These are phyloP conservation scores for Alosa alosa DNA, from an alignment of 2,113 vertebrate species.

Conservation along the genomic window DNA sequence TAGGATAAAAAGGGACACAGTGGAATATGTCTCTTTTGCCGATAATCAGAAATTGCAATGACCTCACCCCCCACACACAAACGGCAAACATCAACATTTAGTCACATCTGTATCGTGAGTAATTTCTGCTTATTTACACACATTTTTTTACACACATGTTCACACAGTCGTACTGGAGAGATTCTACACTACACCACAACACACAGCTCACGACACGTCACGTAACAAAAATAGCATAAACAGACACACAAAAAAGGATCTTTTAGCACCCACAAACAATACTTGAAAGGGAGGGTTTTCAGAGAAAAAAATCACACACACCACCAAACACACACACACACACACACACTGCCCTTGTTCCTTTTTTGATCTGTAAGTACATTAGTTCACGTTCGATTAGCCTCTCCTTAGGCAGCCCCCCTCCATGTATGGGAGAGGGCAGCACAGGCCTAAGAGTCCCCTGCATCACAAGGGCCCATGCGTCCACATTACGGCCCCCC, in stretches of 20 bases:
- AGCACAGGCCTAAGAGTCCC: slow-evolving; percentile 59
- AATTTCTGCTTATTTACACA: not conserved
- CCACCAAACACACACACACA: not conserved
- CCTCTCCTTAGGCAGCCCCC: slow-evolving; percentile 65
- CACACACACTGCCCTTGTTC: slow-evolving; percentile 10
- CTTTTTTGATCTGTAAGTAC: slow-evolving; percentile 57
- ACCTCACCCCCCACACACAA: not conserved
- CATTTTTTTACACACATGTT: too few relatives aligned
- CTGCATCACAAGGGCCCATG: slow-evolving; percentile 83
- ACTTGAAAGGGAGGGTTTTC: not conserved
- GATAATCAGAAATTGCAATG: not conserved
- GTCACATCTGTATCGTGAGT: not conserved
- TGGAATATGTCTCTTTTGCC: not conserved
- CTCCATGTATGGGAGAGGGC: slow-evolving; percentile 58
- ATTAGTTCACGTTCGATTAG: slow-evolving; percentile 71
- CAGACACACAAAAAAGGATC: not conserved
- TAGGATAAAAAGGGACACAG: not conserved
- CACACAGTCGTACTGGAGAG: not conserved
- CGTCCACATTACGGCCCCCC: slow-evolving; percentile 85
- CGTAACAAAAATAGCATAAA: too few relatives aligned
- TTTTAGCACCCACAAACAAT: not conserved
- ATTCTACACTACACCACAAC: not conserved
- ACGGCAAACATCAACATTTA: not conserved
- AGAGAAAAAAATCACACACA: not conserved
- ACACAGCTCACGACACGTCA: not conserved